These are phyloP conservation scores for Triplophysa bombifrons DNA, from an alignment of 2,797 vertebrate species.

Conservation along the genomic window DNA sequence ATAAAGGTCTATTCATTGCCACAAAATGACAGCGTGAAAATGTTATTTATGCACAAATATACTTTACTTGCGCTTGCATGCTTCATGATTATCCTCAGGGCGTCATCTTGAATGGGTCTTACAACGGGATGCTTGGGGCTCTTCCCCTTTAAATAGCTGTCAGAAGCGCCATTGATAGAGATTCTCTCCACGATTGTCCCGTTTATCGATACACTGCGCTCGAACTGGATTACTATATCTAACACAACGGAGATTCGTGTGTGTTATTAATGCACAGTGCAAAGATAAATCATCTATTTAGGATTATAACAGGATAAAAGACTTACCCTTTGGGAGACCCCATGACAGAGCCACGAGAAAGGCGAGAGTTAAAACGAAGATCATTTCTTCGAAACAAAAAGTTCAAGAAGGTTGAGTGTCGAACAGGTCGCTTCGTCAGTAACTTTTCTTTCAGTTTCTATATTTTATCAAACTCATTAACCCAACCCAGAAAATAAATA, in stretches of 20 bases:
- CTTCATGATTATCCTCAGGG: slow-evolving; percentile 10
- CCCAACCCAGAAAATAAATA: neutral
- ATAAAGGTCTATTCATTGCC: neutral
- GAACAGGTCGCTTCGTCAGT: neutral
- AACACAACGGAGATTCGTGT: slow-evolving; percentile 6
- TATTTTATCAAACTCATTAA: neutral
- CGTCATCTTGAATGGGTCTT: slow-evolving; percentile 45
- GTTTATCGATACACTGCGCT: slow-evolving; percentile 61
- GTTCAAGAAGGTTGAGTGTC: neutral
- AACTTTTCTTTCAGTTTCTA: neutral
- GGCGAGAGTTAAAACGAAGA: slow-evolving; percentile 25
- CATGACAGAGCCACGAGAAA: slow-evolving; percentile 20
- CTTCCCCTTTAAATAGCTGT: slow-evolving; percentile 47
- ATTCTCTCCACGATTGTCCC: slow-evolving; percentile 53
- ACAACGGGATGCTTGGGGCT: slow-evolving; percentile 53
- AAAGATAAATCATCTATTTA: no score
- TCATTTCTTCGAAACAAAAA: slow-evolving; percentile 11
- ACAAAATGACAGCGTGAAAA: neutral
- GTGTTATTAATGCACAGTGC: neutral
- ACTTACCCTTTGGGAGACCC: slow-evolving; percentile 63
- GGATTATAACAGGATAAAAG: slow-evolving; percentile 3
- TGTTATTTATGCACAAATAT: neutral
- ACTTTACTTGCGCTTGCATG: slow-evolving; percentile 3
- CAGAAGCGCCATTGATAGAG: slow-evolving; percentile 60
- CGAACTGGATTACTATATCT: slow-evolving; percentile 68